Evolutionary conservation across 2,113 vertebrate genomes (phyloP).

Genomic region (Pachyramphus minor): DNA sequence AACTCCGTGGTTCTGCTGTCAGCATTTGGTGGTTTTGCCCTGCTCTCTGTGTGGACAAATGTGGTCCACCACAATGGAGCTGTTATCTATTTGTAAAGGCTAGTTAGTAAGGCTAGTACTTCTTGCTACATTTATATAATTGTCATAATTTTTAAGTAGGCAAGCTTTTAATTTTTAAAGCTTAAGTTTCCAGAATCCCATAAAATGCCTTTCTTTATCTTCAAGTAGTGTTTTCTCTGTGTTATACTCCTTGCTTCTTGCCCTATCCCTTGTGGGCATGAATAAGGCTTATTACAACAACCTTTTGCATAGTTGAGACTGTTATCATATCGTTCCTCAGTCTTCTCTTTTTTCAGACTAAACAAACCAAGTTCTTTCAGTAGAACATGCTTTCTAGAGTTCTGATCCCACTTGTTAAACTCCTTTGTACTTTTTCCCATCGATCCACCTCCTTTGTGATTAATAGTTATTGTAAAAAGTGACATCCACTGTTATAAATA

Average conservation of each 20-base stretch:
- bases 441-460: not conserved
- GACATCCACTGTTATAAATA: not conserved
- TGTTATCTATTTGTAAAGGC: not conserved
- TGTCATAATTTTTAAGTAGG: not conserved
- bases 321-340: constrained; percentile 38
- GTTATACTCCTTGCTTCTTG: not conserved
- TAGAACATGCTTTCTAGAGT: not conserved
- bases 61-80: not conserved
- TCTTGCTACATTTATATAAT: not conserved
- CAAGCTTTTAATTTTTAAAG: not conserved
- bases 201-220: not conserved
- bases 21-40: not conserved
- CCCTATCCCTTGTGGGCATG: not conserved
- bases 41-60: not conserved
- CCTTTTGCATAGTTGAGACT: constrained; percentile 25
- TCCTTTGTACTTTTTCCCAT: not conserved
- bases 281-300: not conserved
- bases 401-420: not conserved
- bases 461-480: not conserved
- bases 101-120: not conserved
- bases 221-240: not conserved
- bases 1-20: not conserved
- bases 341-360: constrained; percentile 43
- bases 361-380: constrained; percentile 26
- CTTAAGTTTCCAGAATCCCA: not conserved